These are phyloP conservation scores for Petrocephalus microphthalmus DNA, from an alignment of 2,113 vertebrate species.

Conservation along the genomic window DNA sequence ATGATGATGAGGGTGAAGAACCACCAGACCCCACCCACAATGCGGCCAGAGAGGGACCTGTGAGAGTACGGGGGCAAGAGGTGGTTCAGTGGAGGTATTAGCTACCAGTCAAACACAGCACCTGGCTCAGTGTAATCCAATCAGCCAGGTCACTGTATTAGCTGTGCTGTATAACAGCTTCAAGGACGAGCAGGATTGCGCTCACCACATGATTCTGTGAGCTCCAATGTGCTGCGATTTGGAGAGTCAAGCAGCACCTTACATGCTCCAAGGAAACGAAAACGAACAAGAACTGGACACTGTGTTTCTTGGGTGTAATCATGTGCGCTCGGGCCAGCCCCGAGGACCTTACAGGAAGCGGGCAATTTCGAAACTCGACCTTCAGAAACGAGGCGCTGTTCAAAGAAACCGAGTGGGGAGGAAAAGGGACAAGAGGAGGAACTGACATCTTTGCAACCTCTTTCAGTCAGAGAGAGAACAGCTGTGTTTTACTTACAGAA, in stretches of 20 bases:
- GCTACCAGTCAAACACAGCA: not conserved
- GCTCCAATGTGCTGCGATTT: not conserved
- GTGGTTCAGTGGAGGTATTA: not conserved
- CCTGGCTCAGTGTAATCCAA: not conserved
- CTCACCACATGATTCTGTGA: not conserved
- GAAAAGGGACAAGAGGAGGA: not conserved
- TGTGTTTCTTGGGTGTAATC: not conserved
- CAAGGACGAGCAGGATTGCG: conserved; percentile 44
- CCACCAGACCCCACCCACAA: conserved; percentile 98
- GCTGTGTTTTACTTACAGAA: not conserved
- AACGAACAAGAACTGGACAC: not conserved
- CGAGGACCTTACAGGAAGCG: not conserved
- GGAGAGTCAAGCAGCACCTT: not conserved
- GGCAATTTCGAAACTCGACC: not conserved
- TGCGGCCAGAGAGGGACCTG: conserved; percentile 94
- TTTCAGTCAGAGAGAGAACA: not conserved
- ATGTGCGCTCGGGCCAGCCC: not conserved
- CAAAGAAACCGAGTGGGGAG: not conserved
- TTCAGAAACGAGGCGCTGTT: not conserved
- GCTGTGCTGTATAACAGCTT: conserved; percentile 24
- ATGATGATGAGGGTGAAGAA: conserved; percentile 99
- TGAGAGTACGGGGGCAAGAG: not conserved
- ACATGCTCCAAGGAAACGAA: not conserved
- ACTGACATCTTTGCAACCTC: not conserved
- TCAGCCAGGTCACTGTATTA: not conserved